Evolutionary conservation across 1,140 invertebrate genomes (phyloP).

Genomic region (Polyergus mexicanus): DNA sequence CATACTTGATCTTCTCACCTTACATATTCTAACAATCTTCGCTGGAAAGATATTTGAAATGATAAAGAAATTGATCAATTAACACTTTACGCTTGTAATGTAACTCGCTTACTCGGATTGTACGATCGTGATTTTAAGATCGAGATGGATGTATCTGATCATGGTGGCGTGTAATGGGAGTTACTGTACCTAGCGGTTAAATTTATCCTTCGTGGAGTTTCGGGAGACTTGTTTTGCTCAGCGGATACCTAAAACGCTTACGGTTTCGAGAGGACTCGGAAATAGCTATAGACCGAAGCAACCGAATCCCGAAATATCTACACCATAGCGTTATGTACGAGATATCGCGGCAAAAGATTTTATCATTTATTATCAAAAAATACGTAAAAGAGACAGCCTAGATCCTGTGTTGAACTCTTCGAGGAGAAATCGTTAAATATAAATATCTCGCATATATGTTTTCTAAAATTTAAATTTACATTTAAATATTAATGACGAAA

Average conservation of each 20-base stretch:
- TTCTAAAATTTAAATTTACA: too few relatives aligned
- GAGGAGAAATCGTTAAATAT: not conserved
- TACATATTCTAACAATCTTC: not conserved
- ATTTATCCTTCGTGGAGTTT: conserved; percentile 77
- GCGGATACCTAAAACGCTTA: conserved; percentile 74
- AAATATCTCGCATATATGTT: too few relatives aligned
- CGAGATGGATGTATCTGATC: conserved; percentile 50
- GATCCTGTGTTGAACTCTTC: not conserved
- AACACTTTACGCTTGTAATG: not conserved
- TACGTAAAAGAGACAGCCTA: not conserved
- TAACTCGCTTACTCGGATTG: conserved; percentile 4
- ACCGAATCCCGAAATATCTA: conserved; percentile 72
- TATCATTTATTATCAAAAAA: conserved; percentile 11
- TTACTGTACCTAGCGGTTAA: conserved; percentile 72
- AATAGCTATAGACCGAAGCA: conserved; percentile 76
- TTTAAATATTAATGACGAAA: not conserved
- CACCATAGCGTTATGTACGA: conserved; percentile 66
- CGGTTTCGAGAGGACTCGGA: conserved; percentile 77
- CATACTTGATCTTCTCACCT: not conserved
- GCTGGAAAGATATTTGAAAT: not conserved
- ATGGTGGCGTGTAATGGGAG: conserved; percentile 62
- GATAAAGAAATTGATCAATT: conserved; percentile 9
- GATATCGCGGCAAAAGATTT: not conserved
- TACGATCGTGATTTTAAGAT: conserved; percentile 10
- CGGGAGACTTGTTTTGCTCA: conserved; percentile 72